Evolutionary conservation across 2,888 invertebrate genomes (phyloP).

Genomic region (Parasteatoda lunata): DNA sequence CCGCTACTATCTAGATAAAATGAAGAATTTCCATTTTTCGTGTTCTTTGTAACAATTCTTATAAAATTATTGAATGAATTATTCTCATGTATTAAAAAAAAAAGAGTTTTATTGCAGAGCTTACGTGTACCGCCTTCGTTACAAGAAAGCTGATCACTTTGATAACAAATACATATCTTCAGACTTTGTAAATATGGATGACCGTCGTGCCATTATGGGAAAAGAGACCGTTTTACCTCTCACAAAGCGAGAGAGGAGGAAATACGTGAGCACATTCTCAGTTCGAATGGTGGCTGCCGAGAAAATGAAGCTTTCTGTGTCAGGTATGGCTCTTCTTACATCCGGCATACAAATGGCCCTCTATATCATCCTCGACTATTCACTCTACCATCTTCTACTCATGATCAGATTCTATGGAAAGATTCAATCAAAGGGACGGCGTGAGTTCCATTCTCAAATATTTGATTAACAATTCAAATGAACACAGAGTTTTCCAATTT

Average conservation of each 20-base stretch:
- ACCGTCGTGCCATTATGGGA: constrained; percentile 71
- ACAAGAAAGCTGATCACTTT: constrained; percentile 72
- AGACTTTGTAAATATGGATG: constrained; percentile 73
- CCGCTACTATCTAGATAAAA: no score
- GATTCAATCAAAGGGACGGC: constrained; percentile 71
- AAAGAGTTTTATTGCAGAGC: constrained; percentile 70
- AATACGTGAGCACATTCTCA: constrained; percentile 77
- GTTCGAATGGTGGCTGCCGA: constrained; percentile 79
- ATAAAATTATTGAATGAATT: no score
- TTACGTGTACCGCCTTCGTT: constrained; percentile 72
- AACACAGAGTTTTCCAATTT: not conserved
- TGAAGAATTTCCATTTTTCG: no score
- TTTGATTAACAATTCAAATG: not conserved
- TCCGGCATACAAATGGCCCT: constrained; percentile 83
- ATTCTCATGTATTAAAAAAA: no score
- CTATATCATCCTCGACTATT: constrained; percentile 85
- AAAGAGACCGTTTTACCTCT: constrained; percentile 75
- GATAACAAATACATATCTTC: constrained; percentile 75
- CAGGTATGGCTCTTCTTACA: constrained; percentile 78
- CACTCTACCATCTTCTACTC: constrained; percentile 84
- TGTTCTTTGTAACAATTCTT: no score
- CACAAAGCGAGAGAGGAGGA: constrained; percentile 72
- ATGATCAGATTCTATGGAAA: constrained; percentile 76
- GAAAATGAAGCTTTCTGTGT: constrained; percentile 78
- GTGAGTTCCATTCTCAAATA: constrained; percentile 69